Percentiles rank a stretch among this genome's conserved stretches.
phyloP scores from a whole-genome alignment of 2,113 vertebrate genomes.

The Noturus placidus region DNA sequence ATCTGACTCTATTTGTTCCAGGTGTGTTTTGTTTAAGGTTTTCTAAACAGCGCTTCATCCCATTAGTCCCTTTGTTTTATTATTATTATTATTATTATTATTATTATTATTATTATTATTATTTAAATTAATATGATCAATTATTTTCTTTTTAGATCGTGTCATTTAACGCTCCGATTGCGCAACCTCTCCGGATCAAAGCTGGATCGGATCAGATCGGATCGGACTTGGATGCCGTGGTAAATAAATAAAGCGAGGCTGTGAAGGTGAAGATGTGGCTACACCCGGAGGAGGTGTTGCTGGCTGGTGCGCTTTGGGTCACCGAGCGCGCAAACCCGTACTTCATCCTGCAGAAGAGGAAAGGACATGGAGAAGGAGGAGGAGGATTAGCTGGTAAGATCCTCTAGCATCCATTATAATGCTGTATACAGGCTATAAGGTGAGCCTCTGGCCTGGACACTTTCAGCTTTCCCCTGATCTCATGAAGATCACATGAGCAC shows the following conservation, averaged over 20 bases:
- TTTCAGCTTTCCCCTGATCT: neutral
- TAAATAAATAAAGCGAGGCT: conserved; percentile 38
- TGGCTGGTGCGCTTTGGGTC: conserved; percentile 94
- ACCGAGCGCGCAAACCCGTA: conserved; percentile 95
- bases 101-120: neutral
- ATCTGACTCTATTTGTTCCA: neutral
- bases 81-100: neutral
- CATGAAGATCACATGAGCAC: neutral
- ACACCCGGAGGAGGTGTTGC: conserved; percentile 93
- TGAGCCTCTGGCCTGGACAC: neutral
- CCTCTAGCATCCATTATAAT: neutral
- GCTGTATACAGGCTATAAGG: neutral
- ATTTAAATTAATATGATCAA: neutral
- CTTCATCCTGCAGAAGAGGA: conserved; percentile 94
- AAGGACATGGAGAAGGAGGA: conserved; percentile 87
- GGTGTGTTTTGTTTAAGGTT: neutral
- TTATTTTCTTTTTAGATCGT: neutral
- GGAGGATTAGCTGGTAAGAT: conserved; percentile 84
- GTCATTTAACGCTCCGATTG: neutral
- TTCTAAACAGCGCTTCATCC: neutral
- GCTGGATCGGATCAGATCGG: neutral
- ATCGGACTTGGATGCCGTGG: conserved; percentile 62
- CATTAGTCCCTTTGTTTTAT: neutral
- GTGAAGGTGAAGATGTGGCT: conserved; percentile 72
- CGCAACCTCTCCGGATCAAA: neutral